Percentiles rank a stretch among this genome's conserved stretches.
Evolutionary conservation across 1,140 invertebrate species (phyloP).

Genomic region (Doryteuthis pealeii): DNA sequence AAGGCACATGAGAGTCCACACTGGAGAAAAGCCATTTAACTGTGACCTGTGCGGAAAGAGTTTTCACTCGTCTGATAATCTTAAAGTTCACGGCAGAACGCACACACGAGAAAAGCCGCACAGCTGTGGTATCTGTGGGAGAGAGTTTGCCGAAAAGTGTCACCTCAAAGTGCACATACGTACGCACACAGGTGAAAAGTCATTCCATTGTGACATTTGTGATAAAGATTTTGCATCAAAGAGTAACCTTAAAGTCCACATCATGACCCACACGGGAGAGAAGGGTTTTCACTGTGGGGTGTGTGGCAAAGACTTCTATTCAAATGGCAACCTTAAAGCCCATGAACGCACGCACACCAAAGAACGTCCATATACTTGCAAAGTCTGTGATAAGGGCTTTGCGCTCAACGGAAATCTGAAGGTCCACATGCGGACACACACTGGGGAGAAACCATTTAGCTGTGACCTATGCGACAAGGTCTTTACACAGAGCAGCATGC

Average conservation of each 20-base stretch:
- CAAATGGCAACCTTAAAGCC: constrained; percentile 25
- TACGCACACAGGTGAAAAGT: constrained; percentile 63
- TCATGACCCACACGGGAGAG: constrained; percentile 18
- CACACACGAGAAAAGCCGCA: constrained; percentile 62
- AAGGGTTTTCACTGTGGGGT: constrained; percentile 32
- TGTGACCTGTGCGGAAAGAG: constrained; percentile 72
- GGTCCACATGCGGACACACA: constrained; percentile 73
- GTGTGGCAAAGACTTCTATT: constrained; percentile 35
- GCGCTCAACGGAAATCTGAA: constrained; percentile 82
- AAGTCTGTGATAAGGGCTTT: constrained; percentile 74
- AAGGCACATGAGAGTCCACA: constrained; percentile 88
- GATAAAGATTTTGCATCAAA: constrained; percentile 54
- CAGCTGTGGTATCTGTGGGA: constrained; percentile 73
- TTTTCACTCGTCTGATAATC: not conserved
- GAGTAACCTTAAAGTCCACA: constrained; percentile 18
- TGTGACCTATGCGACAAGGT: constrained; percentile 18
- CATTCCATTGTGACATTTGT: constrained; percentile 54
- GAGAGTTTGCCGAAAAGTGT: constrained; percentile 80
- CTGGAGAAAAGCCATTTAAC: constrained; percentile 92
- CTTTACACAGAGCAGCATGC: constrained; percentile 16
- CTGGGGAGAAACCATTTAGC: constrained; percentile 69
- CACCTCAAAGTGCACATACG: constrained; percentile 78
- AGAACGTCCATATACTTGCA: constrained; percentile 74
- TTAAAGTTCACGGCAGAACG: not conserved
- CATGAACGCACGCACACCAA: constrained; percentile 68